Evolutionary conservation across 92 coral and sea anemone species (phyloP).

Genomic region (Scolanthus callimorphus): DNA sequence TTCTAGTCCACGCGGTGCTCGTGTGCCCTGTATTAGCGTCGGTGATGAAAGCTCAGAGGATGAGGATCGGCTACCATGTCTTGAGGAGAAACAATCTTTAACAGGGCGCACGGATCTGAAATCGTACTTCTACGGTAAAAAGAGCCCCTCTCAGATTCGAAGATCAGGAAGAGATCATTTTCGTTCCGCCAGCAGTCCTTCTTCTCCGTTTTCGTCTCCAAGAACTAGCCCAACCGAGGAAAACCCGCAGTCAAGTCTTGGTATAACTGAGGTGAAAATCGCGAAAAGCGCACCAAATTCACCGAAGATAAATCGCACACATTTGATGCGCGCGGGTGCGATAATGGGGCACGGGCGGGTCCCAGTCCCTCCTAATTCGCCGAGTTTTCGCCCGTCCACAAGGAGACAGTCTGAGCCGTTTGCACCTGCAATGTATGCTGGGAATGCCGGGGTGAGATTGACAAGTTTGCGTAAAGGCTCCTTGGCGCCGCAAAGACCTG

Average conservation of each 20-base stretch:
- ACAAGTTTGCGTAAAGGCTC: constrained; percentile 2
- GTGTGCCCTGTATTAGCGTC: background rate
- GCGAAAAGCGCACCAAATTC: constrained; percentile 63
- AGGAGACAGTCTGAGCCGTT: constrained; percentile 9
- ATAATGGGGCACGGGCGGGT: background rate
- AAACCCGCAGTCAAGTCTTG: background rate
- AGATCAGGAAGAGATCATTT: constrained; percentile 6
- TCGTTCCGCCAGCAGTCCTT: constrained; percentile 26
- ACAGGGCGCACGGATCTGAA: background rate
- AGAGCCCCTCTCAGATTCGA: constrained; percentile 1
- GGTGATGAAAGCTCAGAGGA: constrained; percentile 18
- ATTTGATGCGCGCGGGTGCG: background rate
- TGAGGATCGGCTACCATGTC: constrained; percentile 14
- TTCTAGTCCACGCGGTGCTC: too few relatives aligned
- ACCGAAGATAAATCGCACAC: constrained; percentile 17
- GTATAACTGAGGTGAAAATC: background rate
- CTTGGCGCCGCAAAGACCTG: background rate
- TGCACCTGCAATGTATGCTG: background rate
- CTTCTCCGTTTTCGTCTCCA: constrained; percentile 15
- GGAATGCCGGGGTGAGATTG: background rate
- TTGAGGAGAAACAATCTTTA: background rate
- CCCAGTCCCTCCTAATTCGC: background rate
- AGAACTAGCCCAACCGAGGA: constrained; percentile 31
- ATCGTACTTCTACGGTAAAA: too few relatives aligned
- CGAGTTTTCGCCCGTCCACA: background rate